Evolutionary conservation across 2,888 invertebrate genomes (phyloP).

Genomic region (Masnerella sp.): DNA sequence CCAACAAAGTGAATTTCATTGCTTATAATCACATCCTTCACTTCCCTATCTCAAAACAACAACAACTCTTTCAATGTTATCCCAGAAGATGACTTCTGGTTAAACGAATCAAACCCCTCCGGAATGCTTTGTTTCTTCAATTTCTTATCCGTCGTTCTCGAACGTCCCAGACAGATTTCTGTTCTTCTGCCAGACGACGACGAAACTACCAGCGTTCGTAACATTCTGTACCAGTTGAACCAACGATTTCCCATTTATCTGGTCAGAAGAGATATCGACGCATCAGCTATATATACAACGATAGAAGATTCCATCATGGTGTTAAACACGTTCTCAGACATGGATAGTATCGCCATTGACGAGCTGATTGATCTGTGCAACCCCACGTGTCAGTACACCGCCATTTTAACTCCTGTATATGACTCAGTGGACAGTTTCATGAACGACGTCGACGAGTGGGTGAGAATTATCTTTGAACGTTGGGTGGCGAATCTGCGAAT

Average conservation of each 20-base stretch:
- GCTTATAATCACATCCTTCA: no score
- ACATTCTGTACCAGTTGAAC: background rate
- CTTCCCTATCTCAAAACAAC: no score
- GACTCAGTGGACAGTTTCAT: conserved; percentile 4
- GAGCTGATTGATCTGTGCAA: conserved; percentile 26
- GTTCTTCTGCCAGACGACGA: background rate
- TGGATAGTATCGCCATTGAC: background rate
- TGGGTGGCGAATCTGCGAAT: conserved; percentile 5
- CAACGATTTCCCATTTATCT: background rate
- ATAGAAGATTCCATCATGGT: background rate
- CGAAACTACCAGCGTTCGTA: background rate
- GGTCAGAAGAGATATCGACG: background rate
- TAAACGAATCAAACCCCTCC: background rate
- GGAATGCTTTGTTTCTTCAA: background rate
- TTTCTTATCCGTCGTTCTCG: background rate
- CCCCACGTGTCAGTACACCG: conserved; percentile 6
- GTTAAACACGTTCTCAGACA: no score
- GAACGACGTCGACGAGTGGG: conserved; percentile 13
- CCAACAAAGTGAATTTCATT: no score
- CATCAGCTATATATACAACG: background rate
- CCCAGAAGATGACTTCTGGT: conserved; percentile 3
- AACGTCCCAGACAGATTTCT: background rate
- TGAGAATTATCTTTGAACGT: conserved; percentile 1
- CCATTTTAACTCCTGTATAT: conserved; percentile 28
- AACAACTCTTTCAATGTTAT: no score